These are phyloP conservation scores for Malurus elegans DNA, from an alignment of 2,113 vertebrate species.

Conservation along the genomic window DNA sequence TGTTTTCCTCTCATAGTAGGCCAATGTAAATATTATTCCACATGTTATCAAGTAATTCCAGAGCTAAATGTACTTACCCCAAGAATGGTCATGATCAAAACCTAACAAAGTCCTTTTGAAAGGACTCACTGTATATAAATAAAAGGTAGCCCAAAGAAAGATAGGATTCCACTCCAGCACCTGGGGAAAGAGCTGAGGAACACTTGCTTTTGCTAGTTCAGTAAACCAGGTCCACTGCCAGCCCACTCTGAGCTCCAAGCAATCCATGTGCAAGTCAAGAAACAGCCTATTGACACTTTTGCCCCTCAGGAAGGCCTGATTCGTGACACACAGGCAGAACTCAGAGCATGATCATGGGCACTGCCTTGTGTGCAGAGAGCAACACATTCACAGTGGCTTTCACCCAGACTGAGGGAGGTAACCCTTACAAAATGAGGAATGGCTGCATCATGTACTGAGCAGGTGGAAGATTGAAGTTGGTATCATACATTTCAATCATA, in stretches of 20 bases:
- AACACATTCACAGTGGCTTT: background rate
- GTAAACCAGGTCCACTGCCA: background rate
- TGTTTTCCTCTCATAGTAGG: conserved; percentile 58
- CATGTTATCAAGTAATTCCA: conserved; percentile 70
- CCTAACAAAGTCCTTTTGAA: conserved; percentile 26
- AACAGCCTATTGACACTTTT: background rate
- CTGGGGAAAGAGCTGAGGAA: background rate
- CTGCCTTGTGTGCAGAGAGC: background rate
- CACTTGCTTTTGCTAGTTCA: background rate
- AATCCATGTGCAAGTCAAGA: background rate
- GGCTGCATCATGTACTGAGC: background rate
- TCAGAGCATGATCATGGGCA: too few relatives aligned
- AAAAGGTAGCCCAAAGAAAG: conserved; percentile 13
- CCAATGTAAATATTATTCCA: conserved; percentile 73
- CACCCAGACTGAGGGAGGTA: background rate
- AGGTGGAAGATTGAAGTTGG: background rate
- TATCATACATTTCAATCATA: too few relatives aligned
- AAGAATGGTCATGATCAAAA: conserved; percentile 53
- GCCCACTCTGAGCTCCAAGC: background rate
- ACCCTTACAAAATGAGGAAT: background rate
- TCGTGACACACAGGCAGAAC: background rate
- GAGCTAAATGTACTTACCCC: conserved; percentile 54
- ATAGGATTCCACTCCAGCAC: background rate
- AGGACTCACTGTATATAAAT: background rate
- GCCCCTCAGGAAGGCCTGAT: background rate